Conservation (phyloP, 2,113 vertebrate genomes). For the Percopsis transmontana region DNA sequence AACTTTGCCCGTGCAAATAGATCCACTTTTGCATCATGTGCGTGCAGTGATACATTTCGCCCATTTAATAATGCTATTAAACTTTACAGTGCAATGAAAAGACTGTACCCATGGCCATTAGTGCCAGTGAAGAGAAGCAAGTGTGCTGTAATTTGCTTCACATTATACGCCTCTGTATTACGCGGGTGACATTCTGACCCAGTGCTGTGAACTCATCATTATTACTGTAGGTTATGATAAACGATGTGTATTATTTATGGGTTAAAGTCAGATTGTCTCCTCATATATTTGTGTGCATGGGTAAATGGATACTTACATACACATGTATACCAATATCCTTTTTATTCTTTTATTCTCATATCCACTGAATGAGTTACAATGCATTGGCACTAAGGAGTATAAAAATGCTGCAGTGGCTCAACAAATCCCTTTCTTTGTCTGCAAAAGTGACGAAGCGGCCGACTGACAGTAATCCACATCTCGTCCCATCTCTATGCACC, state of each 20-base stretch:
- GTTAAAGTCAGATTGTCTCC: constrained; percentile 20
- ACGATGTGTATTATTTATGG: constrained; percentile 12
- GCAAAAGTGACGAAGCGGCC: not conserved
- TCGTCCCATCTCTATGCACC: constrained; percentile 28
- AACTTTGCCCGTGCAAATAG: constrained; percentile 52
- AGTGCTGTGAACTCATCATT: constrained; percentile 34
- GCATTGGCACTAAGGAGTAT: not conserved
- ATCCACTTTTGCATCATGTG: constrained; percentile 38
- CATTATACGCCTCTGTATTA: constrained; percentile 55
- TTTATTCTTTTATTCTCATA: too few species aligned
- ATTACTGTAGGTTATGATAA: constrained; percentile 20
- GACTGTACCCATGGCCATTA: constrained; percentile 55
- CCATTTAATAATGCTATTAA: constrained; percentile 73
- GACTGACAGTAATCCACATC: constrained; percentile 19
- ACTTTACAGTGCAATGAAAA: constrained; percentile 71
- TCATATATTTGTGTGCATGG: constrained; percentile 5
- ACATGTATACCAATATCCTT: not conserved
- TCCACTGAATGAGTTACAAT: not conserved
- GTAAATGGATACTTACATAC: not conserved
- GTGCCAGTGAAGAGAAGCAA: constrained; percentile 51
- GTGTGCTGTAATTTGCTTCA: constrained; percentile 56
- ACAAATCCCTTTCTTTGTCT: constrained; percentile 20
- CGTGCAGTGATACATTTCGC: constrained; percentile 42
- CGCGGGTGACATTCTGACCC: constrained; percentile 50
- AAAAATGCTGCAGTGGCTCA: constrained; percentile 1